Evolutionary conservation across 2,888 invertebrate species (phyloP).

Genomic region (Tetranychus truncatus): DNA sequence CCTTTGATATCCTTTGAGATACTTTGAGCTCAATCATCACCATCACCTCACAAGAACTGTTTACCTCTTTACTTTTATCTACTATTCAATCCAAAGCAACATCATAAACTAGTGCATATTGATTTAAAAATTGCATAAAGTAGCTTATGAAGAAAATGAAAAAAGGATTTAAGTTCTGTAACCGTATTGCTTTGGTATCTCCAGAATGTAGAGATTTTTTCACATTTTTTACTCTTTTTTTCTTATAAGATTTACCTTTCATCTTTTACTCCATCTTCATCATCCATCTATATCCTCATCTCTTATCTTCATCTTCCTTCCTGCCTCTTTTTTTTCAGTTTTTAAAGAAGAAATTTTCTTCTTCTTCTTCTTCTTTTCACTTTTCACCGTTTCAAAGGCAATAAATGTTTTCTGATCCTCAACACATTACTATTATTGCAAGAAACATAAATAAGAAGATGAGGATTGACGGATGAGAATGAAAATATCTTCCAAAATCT

Average conservation of each 20-base stretch:
- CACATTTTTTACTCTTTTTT: background rate
- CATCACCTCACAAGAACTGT: too few species aligned
- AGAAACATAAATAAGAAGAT: background rate
- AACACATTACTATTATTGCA: background rate
- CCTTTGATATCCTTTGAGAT: too few species aligned
- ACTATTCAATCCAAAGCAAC: too few species aligned
- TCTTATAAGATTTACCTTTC: background rate
- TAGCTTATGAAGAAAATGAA: background rate
- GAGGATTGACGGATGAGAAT: background rate
- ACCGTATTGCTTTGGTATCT: background rate
- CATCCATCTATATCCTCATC: background rate
- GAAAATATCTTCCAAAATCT: background rate
- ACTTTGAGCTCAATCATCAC: too few species aligned
- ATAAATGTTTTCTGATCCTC: slow-evolving; percentile 1
- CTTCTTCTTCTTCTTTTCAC: background rate
- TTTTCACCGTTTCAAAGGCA: background rate
- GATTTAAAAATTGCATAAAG: background rate
- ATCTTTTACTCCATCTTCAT: background rate
- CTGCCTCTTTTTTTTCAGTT: background rate
- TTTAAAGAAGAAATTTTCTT: background rate
- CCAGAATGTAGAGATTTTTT: background rate
- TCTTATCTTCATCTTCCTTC: background rate
- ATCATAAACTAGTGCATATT: background rate
- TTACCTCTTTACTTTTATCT: too few species aligned
- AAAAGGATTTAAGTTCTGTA: background rate